Conservation (phyloP, 2,888 invertebrate genomes). For the Trissoscelio sp. region DNA sequence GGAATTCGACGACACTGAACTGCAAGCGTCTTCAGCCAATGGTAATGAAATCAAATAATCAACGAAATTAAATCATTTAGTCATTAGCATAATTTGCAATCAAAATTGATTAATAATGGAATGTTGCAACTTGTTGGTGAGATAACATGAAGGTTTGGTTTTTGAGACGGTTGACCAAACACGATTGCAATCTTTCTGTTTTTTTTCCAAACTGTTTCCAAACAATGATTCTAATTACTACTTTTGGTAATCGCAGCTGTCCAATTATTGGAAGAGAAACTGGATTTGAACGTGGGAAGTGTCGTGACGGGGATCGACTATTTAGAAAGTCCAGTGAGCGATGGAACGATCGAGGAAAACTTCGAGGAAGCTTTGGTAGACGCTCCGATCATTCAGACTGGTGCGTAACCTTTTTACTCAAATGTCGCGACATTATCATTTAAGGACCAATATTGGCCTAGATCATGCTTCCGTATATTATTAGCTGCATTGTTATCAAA, state of each 20-base stretch:
- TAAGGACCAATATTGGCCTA: slow-evolving; percentile 6
- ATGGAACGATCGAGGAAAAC: slow-evolving; percentile 95
- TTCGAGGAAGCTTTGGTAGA: slow-evolving; percentile 94
- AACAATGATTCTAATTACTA: slow-evolving; percentile 44
- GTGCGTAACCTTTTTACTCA: slow-evolving; percentile 78
- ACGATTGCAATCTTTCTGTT: slow-evolving; percentile 12
- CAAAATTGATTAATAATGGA: not conserved
- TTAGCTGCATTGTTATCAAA: too few relatives aligned
- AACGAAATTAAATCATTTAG: not conserved
- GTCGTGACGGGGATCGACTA: slow-evolving; percentile 83
- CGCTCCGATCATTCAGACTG: slow-evolving; percentile 84
- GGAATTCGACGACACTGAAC: slow-evolving; percentile 98
- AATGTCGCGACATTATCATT: slow-evolving; percentile 75
- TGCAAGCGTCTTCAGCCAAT: slow-evolving; percentile 88
- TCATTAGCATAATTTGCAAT: not conserved
- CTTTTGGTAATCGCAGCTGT: slow-evolving; percentile 74
- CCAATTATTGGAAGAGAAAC: slow-evolving; percentile 81
- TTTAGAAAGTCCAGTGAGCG: slow-evolving; percentile 89
- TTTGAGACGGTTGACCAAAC: slow-evolving; percentile 15
- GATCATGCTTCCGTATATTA: too few relatives aligned
- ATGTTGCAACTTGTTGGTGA: too few relatives aligned
- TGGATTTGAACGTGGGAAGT: slow-evolving; percentile 79
- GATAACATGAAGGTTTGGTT: too few relatives aligned
- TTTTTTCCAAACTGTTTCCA: slow-evolving; percentile 24
- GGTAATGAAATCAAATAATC: slow-evolving; percentile 84